phyloP scores from a whole-genome alignment of 2,113 vertebrate species.

The Vulpes lagopus region DNA sequence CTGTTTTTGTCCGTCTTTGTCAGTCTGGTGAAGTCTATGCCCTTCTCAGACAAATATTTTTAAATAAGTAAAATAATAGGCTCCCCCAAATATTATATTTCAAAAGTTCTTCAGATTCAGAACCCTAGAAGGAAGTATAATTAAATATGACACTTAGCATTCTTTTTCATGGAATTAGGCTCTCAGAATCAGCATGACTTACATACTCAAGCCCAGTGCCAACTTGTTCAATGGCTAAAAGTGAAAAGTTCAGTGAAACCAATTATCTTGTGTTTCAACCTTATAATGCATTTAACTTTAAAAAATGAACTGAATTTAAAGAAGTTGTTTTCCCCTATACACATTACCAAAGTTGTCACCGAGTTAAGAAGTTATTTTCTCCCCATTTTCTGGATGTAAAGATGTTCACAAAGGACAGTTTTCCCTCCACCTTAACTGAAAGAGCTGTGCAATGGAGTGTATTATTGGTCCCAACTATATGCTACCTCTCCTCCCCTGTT shows the following conservation, averaged over 20 bases:
- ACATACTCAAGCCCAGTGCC: background rate
- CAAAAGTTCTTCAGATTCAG: background rate
- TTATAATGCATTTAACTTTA: background rate
- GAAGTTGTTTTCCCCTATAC: background rate
- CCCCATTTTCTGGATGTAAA: background rate
- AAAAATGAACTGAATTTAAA: background rate
- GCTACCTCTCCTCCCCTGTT: background rate
- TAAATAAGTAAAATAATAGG: background rate
- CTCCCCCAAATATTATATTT: background rate
- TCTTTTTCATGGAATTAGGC: background rate
- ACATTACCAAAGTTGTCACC: background rate
- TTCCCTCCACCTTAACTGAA: background rate
- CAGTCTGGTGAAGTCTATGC: background rate
- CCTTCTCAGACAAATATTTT: background rate
- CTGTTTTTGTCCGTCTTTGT: background rate
- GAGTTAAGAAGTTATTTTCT: background rate
- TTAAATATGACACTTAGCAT: background rate
- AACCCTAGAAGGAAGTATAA: background rate
- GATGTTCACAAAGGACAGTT: background rate
- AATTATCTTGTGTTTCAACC: constrained; percentile 22
- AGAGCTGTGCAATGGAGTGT: background rate
- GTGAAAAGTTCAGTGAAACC: background rate
- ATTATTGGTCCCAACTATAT: background rate
- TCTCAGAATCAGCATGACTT: background rate
- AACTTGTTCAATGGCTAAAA: background rate